Percentiles rank a stretch among this genome's conserved stretches.
Conservation (phyloP, 2,113 vertebrate genomes). For the Nettapus auritus region DNA sequence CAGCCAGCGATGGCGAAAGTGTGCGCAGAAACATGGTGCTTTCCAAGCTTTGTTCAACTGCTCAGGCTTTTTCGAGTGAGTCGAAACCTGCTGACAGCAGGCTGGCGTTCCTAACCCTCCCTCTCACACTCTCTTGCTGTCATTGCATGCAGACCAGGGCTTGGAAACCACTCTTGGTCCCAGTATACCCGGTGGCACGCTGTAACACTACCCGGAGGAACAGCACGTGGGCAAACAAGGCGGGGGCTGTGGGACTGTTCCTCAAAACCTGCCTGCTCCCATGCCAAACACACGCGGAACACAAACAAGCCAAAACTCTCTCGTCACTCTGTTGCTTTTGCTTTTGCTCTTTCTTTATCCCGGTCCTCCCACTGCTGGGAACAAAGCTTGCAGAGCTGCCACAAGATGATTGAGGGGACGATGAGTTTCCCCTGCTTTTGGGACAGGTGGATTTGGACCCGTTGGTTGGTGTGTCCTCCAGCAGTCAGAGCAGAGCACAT, state of each 20-base stretch:
- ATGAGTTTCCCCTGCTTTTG: background rate
- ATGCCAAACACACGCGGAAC: background rate
- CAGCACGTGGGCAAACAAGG: background rate
- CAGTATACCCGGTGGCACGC: rapidly evolving
- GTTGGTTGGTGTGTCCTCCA: background rate
- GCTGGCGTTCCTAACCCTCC: background rate
- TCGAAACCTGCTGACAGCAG: background rate
- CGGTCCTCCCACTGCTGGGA: background rate
- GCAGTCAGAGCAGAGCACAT: background rate
- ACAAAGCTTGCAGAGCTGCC: background rate
- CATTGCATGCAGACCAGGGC: background rate
- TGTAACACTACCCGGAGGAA: background rate
- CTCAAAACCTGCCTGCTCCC: background rate
- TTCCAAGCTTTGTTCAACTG: background rate
- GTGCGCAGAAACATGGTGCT: background rate
- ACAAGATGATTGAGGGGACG: rapidly evolving
- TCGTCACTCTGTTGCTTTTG: background rate
- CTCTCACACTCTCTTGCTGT: background rate
- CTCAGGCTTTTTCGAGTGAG: background rate
- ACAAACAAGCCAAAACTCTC: background rate
- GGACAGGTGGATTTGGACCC: background rate
- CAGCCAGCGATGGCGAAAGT: background rate
- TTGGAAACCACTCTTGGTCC: background rate
- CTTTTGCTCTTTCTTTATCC: background rate
- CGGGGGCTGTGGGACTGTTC: background rate